Base-by-base conservation (phyloP, 2,113 vertebrate genomes). In the Eolophus roseicapilla region DNA sequence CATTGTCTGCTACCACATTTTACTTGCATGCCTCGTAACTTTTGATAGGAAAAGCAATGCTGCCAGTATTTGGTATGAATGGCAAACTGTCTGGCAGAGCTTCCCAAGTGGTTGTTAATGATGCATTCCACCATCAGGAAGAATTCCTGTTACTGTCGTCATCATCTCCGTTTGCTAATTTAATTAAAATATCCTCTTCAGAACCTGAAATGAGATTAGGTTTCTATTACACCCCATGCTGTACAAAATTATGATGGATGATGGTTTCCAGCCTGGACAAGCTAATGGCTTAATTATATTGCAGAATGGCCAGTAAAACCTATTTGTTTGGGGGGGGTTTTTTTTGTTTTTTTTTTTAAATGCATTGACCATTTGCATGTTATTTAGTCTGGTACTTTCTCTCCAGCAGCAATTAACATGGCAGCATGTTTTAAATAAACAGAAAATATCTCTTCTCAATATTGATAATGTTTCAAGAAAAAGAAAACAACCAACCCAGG, bases 181-280 rank as follows among this genome's bases (percentile, higher is more conserved):
- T 28, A 81, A 93, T 78, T 79, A 80, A 78, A 65, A 49, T 43
- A 71, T 55, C 65, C 0, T 1, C 31, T 82, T 10, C 67, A 69
- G 69, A 92, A 67, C 27, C 37, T 57, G 77, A 93, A 96, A 92
- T 90, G 29, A 81, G 68, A 90, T 95, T 86, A 90, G 3, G 6
- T 83, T 83, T 73, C 46, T 67, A 9, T 85, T 93, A 86, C 14
- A 28, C 11, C 6, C 2, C 1, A 6, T n/a, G 50, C 35, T 37
- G 6, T 31, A 64, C 7, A 5, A 64, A 90, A 82, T 78, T 77
- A 37, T 49, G 76, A 73, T 29, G 55, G 50, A 83, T 83, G 59
- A 70, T 2, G 1, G 2, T 63, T 93, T 70, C 67, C 52, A 82
- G 31, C 37, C 49, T 77, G 71, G 53, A 50, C 8, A 77, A 74